Evolutionary conservation across 1,140 invertebrate species (phyloP), one percentile per base, ranked within the genome.

Genomic region (Harpegnathos saltator): DNA sequence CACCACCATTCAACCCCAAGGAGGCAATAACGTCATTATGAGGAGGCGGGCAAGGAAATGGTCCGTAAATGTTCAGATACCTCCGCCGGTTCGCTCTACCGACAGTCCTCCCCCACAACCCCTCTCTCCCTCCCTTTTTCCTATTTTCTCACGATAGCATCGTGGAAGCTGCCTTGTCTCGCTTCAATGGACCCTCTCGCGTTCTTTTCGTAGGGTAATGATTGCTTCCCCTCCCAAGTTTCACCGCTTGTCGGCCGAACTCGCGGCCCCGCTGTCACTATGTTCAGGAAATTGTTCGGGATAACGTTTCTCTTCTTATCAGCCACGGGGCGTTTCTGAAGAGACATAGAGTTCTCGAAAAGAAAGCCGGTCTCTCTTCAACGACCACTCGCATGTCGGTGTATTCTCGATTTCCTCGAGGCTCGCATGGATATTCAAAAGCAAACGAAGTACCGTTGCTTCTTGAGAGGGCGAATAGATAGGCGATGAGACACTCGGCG

Each of bases 21-120:
- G 74, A 84, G 52, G 86, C 86, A 88, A 88, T 88, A 89, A 88
- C 58, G 83, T 89, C 87, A 83, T 89, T 89, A 85, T 61, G 78
- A 78, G 83, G 52, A 88, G 68, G 56, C 48, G 58, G 62, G 50
- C 26, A 29, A 80, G 85, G 82, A 89, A 89, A 89, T 89, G 83
- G 86, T n/a, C 83, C 83, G 87, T 89, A 77, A 89, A 88, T 75
- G 81, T 63, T 86, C 33, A 81, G 87, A 89, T 89, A 89, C 81
- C 81, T 61, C 15, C 44, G 29, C 29, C 78, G 38, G 54, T 83
- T 77, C 38, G 48, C 38, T n/a, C 62, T 59, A 22, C 14, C 54
- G 26, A 44, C 38, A 44, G 9, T n/a, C n/a, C n/a, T n/a, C n/a
- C 29, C 50, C 22, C 48, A 22, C 19, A 59, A 22, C 48, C 29